These are phyloP conservation scores for Zygaena filipendulae DNA, from an alignment of 2,888 invertebrate species.

Conservation along the genomic window DNA sequence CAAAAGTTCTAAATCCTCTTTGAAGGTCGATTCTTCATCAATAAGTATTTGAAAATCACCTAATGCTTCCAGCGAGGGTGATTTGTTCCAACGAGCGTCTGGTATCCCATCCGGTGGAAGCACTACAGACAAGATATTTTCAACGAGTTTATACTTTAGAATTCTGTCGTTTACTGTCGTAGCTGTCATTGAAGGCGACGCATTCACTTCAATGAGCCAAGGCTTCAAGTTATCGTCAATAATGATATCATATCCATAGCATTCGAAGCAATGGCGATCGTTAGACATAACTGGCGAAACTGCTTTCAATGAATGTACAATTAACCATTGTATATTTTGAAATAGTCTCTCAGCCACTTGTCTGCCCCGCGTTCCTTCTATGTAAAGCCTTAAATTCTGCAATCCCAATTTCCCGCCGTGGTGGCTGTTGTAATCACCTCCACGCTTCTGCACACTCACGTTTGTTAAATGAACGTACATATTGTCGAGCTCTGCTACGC, in stretches of 20 bases:
- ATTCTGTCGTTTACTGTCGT: constrained; percentile 94
- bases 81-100: constrained; percentile 87
- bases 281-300: constrained; percentile 91
- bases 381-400: constrained; percentile 85
- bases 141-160: constrained; percentile 90
- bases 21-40: constrained; percentile 76
- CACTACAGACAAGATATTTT: constrained; percentile 90
- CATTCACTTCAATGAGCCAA: constrained; percentile 93
- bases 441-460: constrained; percentile 95
- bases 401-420: constrained; percentile 96
- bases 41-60: constrained; percentile 83
- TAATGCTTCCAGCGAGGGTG: constrained; percentile 75
- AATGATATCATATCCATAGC: constrained; percentile 95
- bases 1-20: no score
- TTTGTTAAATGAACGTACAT: constrained; percentile 96
- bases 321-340: constrained; percentile 86
- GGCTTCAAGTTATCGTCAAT: constrained; percentile 93
- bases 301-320: constrained; percentile 91
- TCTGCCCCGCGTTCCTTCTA: constrained; percentile 90
- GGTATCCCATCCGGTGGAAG: constrained; percentile 87
- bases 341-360: constrained; percentile 88
- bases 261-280: constrained; percentile 91
- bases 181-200: constrained; percentile 91
- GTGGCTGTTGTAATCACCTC: constrained; percentile 80
- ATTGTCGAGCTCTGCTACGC: constrained; percentile 86